These are phyloP conservation scores for Ips typographus DNA, from an alignment of 1,140 invertebrate genomes.

Conservation along the genomic window DNA sequence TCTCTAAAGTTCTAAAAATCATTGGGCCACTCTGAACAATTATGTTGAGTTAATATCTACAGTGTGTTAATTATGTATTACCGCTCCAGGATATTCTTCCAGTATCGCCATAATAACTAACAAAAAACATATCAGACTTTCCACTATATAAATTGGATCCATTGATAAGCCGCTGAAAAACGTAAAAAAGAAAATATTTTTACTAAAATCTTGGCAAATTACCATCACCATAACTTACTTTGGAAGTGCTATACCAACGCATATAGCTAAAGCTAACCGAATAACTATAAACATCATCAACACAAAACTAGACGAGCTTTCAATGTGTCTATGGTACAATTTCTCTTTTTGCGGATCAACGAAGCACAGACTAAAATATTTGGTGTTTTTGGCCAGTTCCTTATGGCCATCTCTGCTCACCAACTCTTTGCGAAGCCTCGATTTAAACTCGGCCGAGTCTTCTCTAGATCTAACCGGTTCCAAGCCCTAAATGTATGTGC, in stretches of 20 bases:
- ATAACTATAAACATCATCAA: conserved; percentile 65
- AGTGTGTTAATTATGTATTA: conserved; percentile 7
- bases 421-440: conserved; percentile 76
- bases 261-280: conserved; percentile 59
- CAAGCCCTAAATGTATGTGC: conserved; percentile 34
- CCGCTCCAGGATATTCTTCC: conserved; percentile 37
- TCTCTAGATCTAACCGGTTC: conserved; percentile 54
- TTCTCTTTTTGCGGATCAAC: conserved; percentile 64
- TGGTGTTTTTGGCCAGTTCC: conserved; percentile 70
- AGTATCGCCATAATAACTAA: conserved; percentile 38
- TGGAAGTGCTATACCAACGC: conserved; percentile 59
- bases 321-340: conserved; percentile 65
- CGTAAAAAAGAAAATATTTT: not conserved
- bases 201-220: not conserved
- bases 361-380: conserved; percentile 66
- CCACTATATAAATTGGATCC: conserved; percentile 35
- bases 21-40: not conserved
- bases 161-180: conserved; percentile 39
- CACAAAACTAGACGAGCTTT: conserved; percentile 66
- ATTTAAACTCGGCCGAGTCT: conserved; percentile 71
- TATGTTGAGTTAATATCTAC: not conserved
- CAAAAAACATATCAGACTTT: conserved; percentile 39
- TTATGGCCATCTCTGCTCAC: conserved; percentile 77
- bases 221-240: conserved; percentile 48
- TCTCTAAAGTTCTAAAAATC: not conserved